A percentile compares a stretch with the other conserved stretches of the same genome.
phyloP scores from a whole-genome alignment of 1,140 invertebrate genomes.

The Samia ricini region DNA sequence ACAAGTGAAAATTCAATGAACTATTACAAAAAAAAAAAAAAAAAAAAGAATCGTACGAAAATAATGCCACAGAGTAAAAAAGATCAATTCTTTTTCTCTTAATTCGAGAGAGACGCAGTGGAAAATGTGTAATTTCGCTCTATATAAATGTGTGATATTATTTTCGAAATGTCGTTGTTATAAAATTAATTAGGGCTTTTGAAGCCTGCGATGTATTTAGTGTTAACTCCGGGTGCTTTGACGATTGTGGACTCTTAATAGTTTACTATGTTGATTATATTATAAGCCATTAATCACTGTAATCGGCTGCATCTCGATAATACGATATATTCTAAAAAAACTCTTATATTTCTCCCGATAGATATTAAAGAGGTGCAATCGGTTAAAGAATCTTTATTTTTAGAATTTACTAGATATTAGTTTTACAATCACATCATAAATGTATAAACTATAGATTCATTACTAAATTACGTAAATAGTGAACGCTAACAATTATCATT shows the following conservation, averaged over 20 bases:
- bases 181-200: constrained; percentile 64
- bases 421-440: constrained; percentile 58
- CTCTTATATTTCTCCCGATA: not conserved
- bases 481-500: constrained; percentile 47
- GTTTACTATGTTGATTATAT: constrained; percentile 65
- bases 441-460: constrained; percentile 36
- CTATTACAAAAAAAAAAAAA: constrained; percentile 49
- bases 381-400: constrained; percentile 56
- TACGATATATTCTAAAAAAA: not conserved
- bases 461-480: constrained; percentile 35
- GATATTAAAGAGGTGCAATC: constrained; percentile 31
- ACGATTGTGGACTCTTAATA: constrained; percentile 75
- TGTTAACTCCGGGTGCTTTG: constrained; percentile 75
- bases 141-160: constrained; percentile 76
- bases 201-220: constrained; percentile 73
- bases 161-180: constrained; percentile 70
- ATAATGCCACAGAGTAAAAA: constrained; percentile 46
- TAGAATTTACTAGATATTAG: constrained; percentile 70
- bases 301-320: constrained; percentile 43
- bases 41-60: constrained; percentile 16
- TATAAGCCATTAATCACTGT: constrained; percentile 58
- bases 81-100: constrained; percentile 32
- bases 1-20: constrained; percentile 53
- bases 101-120: constrained; percentile 53
- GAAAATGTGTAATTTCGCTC: constrained; percentile 67